phyloP scores from a whole-genome alignment of 2,888 invertebrate genomes.

The Heteropelma amictum region DNA sequence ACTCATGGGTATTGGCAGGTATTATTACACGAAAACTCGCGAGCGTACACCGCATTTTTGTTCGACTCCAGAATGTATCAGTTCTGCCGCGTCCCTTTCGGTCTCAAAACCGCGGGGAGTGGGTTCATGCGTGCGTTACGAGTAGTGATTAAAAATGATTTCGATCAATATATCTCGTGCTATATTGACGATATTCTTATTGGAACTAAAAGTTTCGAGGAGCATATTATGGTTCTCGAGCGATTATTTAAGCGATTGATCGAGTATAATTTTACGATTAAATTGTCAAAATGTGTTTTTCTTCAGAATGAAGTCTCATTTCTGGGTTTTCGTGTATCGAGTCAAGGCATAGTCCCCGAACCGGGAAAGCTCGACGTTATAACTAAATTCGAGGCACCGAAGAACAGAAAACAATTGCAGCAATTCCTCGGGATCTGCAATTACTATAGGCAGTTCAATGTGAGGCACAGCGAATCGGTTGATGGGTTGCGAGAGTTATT shows the following conservation, averaged over 20 bases:
- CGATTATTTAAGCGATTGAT: not conserved
- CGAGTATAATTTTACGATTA: not conserved
- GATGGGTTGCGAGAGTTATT: not conserved
- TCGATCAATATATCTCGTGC: not conserved
- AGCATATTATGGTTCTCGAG: not conserved
- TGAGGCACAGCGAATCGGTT: not conserved
- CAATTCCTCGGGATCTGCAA: constrained; percentile 1
- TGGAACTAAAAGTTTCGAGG: not conserved
- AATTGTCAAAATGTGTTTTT: not conserved
- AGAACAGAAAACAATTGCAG: not conserved
- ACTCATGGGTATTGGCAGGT: too few species aligned
- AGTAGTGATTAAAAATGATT: not conserved
- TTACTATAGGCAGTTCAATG: not conserved
- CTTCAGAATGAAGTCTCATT: not conserved
- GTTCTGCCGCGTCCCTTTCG: too few species aligned
- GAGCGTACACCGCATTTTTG: too few species aligned
- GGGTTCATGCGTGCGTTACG: not conserved
- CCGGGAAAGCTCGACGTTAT: not conserved
- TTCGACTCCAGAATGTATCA: too few species aligned
- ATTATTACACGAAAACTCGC: too few species aligned
- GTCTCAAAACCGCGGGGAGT: too few species aligned
- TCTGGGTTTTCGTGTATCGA: not conserved
- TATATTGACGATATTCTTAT: not conserved
- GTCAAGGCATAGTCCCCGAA: not conserved
- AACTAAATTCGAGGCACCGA: not conserved